phyloP scores from a whole-genome alignment of 1,140 invertebrate genomes.

The Brachystomella parvula region DNA sequence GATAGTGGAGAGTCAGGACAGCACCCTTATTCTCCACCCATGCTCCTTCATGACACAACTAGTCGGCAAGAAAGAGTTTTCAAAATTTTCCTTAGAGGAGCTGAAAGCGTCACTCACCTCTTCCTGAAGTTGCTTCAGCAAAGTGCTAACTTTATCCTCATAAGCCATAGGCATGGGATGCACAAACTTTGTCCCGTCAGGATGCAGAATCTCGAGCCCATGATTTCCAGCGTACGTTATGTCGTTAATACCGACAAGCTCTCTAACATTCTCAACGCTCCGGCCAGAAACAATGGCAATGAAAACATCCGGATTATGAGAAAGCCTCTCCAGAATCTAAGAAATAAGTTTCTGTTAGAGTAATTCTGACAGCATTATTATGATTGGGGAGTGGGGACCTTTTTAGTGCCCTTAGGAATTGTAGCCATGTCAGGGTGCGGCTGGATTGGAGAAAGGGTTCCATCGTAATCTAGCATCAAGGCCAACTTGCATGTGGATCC shows the following conservation, averaged over 20 bases:
- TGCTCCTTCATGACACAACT: constrained; percentile 74
- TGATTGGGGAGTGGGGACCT: constrained; percentile 15
- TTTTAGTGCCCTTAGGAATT: constrained; percentile 72
- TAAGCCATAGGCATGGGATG: constrained; percentile 80
- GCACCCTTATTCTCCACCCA: constrained; percentile 90
- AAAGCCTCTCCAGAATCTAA: constrained; percentile 65
- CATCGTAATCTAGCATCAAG: constrained; percentile 78
- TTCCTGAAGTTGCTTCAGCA: constrained; percentile 72
- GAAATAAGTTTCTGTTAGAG: neutral
- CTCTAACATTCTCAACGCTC: constrained; percentile 76
- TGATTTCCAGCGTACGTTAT: constrained; percentile 87
- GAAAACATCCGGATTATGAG: constrained; percentile 79
- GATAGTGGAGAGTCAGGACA: constrained; percentile 76
- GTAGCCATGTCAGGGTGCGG: constrained; percentile 80
- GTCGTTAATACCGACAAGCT: constrained; percentile 80
- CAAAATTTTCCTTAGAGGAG: neutral
- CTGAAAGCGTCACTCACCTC: constrained; percentile 49
- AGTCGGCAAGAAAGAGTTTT: neutral
- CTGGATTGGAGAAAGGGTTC: constrained; percentile 77
- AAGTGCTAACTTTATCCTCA: constrained; percentile 66
- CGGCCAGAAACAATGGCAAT: constrained; percentile 80
- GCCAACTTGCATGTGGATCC: constrained; percentile 75
- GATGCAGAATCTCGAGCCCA: constrained; percentile 77
- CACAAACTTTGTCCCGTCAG: constrained; percentile 80
- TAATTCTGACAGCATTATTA: neutral